Evolutionary conservation across 2,113 vertebrate genomes (phyloP).

Genomic region (Chroicocephalus ridibundus): DNA sequence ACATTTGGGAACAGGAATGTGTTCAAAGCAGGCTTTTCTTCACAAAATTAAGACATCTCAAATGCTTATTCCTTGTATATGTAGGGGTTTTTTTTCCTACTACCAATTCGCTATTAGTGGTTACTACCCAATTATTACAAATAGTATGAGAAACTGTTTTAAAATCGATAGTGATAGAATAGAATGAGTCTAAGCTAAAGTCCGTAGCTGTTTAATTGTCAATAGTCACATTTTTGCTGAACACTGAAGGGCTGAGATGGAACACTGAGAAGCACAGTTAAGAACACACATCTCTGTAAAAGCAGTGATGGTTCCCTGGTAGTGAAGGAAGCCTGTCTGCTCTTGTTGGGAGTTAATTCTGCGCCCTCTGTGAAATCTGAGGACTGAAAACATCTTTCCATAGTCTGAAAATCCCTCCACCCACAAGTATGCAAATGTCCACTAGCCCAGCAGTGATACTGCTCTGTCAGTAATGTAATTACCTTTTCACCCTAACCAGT

Average conservation of each 20-base stretch:
- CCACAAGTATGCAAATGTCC: neutral
- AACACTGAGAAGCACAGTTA: neutral
- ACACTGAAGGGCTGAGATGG: neutral
- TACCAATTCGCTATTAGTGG: neutral
- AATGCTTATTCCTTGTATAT: neutral
- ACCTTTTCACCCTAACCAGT: neutral
- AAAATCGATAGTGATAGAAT: neutral
- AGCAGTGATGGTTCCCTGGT: neutral
- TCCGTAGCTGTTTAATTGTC: neutral
- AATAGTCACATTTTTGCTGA: neutral
- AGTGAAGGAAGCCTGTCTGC: neutral
- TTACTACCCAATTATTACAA: neutral
- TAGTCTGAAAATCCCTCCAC: neutral
- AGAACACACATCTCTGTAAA: neutral
- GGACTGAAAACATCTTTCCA: neutral
- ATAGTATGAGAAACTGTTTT: neutral
- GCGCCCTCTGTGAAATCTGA: neutral
- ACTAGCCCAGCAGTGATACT: neutral
- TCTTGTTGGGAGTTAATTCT: neutral
- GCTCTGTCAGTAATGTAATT: neutral
- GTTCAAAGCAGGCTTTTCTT: conserved; percentile 5
- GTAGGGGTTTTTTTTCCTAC: neutral
- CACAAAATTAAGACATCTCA: neutral
- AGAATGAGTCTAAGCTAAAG: neutral
- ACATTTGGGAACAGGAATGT: neutral